Evolutionary conservation across 92 coral and sea anemone genomes (phyloP).

Genomic region (Blastomussa wellsi): DNA sequence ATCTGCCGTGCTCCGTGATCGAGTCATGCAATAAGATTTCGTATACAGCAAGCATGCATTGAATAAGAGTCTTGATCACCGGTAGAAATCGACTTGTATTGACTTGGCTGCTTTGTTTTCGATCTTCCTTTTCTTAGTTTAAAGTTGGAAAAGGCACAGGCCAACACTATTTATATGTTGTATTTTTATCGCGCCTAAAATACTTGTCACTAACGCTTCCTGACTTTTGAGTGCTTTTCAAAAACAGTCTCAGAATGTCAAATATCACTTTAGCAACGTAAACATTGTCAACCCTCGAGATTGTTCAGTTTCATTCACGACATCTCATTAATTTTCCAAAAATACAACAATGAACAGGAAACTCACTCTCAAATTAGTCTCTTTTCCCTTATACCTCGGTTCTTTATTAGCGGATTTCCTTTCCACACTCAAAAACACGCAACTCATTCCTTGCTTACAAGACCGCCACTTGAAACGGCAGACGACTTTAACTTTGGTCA

Average conservation of each 20-base stretch:
- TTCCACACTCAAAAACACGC: slow-evolving; percentile 21
- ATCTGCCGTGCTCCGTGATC: not conserved
- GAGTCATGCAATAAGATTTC: slow-evolving; percentile 5
- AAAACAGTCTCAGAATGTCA: slow-evolving; percentile 43
- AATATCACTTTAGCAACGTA: slow-evolving; percentile 47
- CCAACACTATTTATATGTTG: slow-evolving; percentile 33
- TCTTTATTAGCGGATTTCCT: slow-evolving; percentile 33
- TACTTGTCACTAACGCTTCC: slow-evolving; percentile 45
- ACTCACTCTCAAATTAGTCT: slow-evolving; percentile 28
- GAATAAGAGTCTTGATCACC: slow-evolving; percentile 15
- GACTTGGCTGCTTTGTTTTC: slow-evolving; percentile 18
- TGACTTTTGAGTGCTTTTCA: slow-evolving; percentile 43
- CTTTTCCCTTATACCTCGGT: slow-evolving; percentile 3
- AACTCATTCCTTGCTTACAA: slow-evolving; percentile 6
- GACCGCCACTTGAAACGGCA: not conserved
- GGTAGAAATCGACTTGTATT: slow-evolving; percentile 1
- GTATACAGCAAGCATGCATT: slow-evolving; percentile 8
- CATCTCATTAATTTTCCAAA: slow-evolving; percentile 44
- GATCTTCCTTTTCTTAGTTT: not conserved
- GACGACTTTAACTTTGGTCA: not conserved
- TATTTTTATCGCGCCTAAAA: slow-evolving; percentile 40
- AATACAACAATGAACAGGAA: slow-evolving; percentile 44
- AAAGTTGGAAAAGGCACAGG: slow-evolving; percentile 19
- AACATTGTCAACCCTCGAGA: slow-evolving; percentile 38
- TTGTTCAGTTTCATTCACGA: slow-evolving; percentile 32